phyloP scores from a whole-genome alignment of 1,140 invertebrate genomes.

The Plectus sambesii region DNA sequence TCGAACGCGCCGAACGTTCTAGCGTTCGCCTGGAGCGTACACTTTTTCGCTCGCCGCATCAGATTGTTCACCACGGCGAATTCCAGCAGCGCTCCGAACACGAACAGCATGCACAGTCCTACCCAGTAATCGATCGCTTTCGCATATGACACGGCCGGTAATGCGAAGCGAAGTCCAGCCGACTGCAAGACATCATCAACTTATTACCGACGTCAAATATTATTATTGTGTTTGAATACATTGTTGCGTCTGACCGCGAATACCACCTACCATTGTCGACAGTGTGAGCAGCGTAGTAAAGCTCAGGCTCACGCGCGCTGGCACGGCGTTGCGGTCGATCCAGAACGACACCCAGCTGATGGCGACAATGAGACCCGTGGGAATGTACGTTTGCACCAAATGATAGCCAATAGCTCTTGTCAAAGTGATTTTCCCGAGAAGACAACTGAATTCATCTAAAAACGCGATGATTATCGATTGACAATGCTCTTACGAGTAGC shows the following conservation, averaged over 20 bases:
- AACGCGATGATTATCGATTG: conserved; percentile 17
- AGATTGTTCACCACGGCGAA: conserved; percentile 73
- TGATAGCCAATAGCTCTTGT: conserved; percentile 73
- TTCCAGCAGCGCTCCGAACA: conserved; percentile 84
- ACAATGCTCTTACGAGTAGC: too few species aligned
- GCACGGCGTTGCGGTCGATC: conserved; percentile 86
- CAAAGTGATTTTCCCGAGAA: conserved; percentile 62
- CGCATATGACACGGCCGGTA: conserved; percentile 30
- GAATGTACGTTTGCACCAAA: conserved; percentile 73
- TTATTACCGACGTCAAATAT: too few species aligned
- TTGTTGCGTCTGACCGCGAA: too few species aligned
- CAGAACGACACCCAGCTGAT: conserved; percentile 95
- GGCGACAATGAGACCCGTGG: conserved; percentile 57
- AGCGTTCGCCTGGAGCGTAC: too few species aligned
- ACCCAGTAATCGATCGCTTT: conserved; percentile 31
- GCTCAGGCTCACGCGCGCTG: conserved; percentile 78
- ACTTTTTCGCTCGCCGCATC: conserved; percentile 30
- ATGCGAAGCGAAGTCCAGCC: conserved; percentile 80
- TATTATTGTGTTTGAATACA: too few species aligned
- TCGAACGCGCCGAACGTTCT: too few species aligned
- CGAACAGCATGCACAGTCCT: conserved; percentile 62
- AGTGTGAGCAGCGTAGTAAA: conserved; percentile 87
- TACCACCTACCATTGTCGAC: conserved; percentile 69
- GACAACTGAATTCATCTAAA: conserved; percentile 56
- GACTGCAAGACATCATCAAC: too few species aligned